These are phyloP conservation scores for Cryptophagus acutangulus DNA, from an alignment of 2,888 invertebrate genomes.

Conservation along the genomic window DNA sequence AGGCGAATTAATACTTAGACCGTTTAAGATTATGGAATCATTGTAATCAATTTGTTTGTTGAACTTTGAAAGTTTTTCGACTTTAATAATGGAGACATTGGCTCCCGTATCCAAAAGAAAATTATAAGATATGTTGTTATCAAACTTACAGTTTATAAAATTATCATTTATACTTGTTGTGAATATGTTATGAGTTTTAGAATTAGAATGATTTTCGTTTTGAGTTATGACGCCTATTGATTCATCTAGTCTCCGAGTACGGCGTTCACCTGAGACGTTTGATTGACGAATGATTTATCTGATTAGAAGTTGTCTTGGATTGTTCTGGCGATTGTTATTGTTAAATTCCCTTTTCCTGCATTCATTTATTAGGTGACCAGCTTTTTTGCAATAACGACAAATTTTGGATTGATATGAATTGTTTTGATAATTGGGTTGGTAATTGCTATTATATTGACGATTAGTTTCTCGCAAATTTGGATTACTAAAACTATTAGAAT, in stretches of 20 bases:
- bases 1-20: background rate
- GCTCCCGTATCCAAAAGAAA: background rate
- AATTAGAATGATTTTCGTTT: background rate
- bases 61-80: background rate
- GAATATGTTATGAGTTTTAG: background rate
- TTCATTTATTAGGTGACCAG: conserved; percentile 14
- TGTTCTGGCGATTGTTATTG: no score
- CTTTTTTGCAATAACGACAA: conserved; percentile 15
- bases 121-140: background rate
- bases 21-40: background rate
- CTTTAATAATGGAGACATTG: background rate
- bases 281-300: no score
- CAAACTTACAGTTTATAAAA: background rate
- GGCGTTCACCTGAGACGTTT: background rate
- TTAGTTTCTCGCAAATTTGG: no score
- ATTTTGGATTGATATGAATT: conserved; percentile 9
- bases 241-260: background rate
- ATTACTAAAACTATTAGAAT: background rate
- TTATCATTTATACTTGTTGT: background rate
- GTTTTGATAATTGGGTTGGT: background rate
- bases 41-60: background rate
- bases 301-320: conserved; percentile 5
- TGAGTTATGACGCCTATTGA: background rate
- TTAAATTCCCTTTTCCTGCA: conserved; percentile 11
- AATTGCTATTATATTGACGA: background rate